A percentile compares a stretch with the other conserved stretches of the same genome.
Conservation (phyloP, 1,140 invertebrate species). For the Aphidius ervi region DNA sequence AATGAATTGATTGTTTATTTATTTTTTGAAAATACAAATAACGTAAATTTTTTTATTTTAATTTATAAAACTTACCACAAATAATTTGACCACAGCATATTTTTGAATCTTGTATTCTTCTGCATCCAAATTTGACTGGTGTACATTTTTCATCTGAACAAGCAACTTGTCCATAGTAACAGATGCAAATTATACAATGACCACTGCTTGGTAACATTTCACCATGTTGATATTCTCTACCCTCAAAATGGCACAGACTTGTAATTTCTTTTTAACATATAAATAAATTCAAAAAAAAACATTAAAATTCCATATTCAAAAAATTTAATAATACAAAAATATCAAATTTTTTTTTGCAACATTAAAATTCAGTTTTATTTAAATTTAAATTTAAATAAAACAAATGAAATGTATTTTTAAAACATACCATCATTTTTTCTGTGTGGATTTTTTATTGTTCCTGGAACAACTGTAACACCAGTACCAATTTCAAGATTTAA, state of each 20-base stretch:
- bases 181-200: conserved; percentile 55
- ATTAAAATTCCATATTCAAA: conserved; percentile 7
- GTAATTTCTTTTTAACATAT: conserved; percentile 28
- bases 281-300: not conserved
- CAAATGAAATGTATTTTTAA: conserved; percentile 23
- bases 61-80: conserved; percentile 47
- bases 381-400: conserved; percentile 17
- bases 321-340: conserved; percentile 1
- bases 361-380: not conserved
- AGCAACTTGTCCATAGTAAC: conserved; percentile 55
- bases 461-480: conserved; percentile 44
- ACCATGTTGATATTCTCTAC: conserved; percentile 50
- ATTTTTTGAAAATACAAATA: too few species aligned
- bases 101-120: conserved; percentile 39
- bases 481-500: conserved; percentile 47
- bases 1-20: too few species aligned
- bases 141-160: conserved; percentile 56
- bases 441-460: conserved; percentile 43
- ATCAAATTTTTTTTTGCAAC: not conserved
- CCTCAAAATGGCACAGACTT: conserved; percentile 47
- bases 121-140: conserved; percentile 50
- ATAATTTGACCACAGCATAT: conserved; percentile 54
- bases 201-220: conserved; percentile 47
- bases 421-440: conserved; percentile 46
- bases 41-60: not conserved